These are phyloP conservation scores for Melieria omissa DNA, from an alignment of 2,888 invertebrate genomes.

Conservation along the genomic window DNA sequence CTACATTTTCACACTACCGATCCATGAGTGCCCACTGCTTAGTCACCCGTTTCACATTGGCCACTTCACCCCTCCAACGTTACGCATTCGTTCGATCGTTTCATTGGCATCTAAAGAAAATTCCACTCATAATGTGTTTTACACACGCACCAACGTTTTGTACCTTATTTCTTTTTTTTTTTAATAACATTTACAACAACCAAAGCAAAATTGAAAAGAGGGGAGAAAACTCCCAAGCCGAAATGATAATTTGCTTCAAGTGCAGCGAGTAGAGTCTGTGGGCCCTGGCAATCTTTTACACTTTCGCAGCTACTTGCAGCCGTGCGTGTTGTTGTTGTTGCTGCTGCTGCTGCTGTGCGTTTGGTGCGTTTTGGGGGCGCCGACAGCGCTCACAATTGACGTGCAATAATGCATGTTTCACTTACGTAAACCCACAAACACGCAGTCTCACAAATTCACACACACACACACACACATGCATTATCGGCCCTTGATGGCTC, in stretches of 20 bases:
- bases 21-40: too few species aligned
- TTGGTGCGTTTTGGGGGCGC: too few species aligned
- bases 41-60: too few species aligned
- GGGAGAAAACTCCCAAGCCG: slow-evolving; percentile 2
- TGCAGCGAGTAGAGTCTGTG: background rate
- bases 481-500: slow-evolving; percentile 19
- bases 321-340: slow-evolving; percentile 5
- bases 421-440: too few species aligned
- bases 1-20: too few species aligned
- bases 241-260: background rate
- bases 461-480: slow-evolving; percentile 10
- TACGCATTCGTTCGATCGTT: too few species aligned
- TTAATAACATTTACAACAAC: slow-evolving; percentile 18
- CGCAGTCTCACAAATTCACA: too few species aligned
- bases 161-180: slow-evolving; percentile 48
- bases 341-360: background rate
- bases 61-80: too few species aligned
- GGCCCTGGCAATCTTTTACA: slow-evolving; percentile 7
- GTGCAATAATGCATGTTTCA: slow-evolving; percentile 14
- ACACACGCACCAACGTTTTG: slow-evolving; percentile 64
- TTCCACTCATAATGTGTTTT: slow-evolving; percentile 58
- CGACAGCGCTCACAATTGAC: background rate
- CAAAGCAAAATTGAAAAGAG: slow-evolving; percentile 14
- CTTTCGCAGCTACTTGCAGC: slow-evolving; percentile 13
- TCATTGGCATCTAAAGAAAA: slow-evolving; percentile 4